Evolutionary conservation across 2,113 vertebrate species (phyloP), one percentile per base, ranked within the genome.

Genomic region (Galemys pyrenaicus): DNA sequence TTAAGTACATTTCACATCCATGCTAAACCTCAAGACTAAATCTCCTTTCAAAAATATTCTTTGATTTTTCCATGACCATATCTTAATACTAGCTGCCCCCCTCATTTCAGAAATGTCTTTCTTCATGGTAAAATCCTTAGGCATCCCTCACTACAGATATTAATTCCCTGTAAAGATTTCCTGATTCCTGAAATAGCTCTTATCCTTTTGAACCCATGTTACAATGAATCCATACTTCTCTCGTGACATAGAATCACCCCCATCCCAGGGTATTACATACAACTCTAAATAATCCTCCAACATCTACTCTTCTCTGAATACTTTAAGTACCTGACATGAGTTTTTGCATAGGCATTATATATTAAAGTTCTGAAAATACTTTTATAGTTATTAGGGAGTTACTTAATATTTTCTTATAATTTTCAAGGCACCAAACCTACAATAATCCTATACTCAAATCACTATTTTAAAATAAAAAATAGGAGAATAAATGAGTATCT

Each of bases 61-160:
- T 87, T 84, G 16, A 84, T 51, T 84, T n/a, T 90, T 6, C 39
- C 28, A 70, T 90, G 12, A 28, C 4, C 15, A 54, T 3, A 24
- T 30, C 11, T 86, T 88, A 67, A 41, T 44, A 30, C 44, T 74
- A 20, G 17, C 24, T 67, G 1, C 2, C 24, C 2, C 24, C 15
- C 28, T 67, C 26, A 83, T 87, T 89, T 89, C 64, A 94, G 74
- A 92, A 86, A 49, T 41, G 4, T 65, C 54, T 65, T 70, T 78
- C 16, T 75, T 11, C 9, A 20, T 77, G 11, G 13, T 71, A 70
- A 87, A 75, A 41, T 39, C 5, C 30, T 92, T 51, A 78, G 70
- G 28, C 74, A 9, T 1, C 41, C 56, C 12, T 32, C 9, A 60
- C 78, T 41, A 73, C 39, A 89, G 54, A 22, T 39, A 35, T 8